phyloP scores from a whole-genome alignment of 2,888 invertebrate species.

The Aphrophora alni region DNA sequence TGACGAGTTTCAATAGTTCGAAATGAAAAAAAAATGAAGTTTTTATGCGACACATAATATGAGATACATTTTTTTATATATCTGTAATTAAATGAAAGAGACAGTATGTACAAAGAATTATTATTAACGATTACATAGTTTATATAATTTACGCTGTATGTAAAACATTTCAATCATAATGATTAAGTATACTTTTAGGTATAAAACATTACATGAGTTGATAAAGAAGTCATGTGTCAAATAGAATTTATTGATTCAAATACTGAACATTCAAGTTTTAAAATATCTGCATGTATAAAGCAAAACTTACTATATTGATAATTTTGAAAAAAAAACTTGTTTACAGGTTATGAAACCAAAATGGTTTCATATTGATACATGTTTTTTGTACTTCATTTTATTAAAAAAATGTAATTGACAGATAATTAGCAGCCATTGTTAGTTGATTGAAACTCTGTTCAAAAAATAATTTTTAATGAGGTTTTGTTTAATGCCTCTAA shows the following conservation, averaged over 20 bases:
- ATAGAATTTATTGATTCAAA: too few relatives aligned
- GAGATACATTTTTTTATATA: not conserved
- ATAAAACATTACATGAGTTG: not conserved
- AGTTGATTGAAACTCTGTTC: too few relatives aligned
- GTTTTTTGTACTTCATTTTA: too few relatives aligned
- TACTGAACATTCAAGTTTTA: too few relatives aligned
- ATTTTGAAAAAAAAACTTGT: too few relatives aligned
- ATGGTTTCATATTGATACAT: too few relatives aligned
- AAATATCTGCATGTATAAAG: not conserved
- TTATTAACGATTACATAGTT: not conserved
- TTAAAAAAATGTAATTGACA: too few relatives aligned
- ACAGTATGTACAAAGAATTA: not conserved
- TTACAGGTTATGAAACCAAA: too few relatives aligned
- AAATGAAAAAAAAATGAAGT: not conserved
- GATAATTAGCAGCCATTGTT: too few relatives aligned
- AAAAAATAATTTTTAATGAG: too few relatives aligned
- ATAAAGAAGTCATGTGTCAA: not conserved
- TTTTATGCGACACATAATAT: not conserved
- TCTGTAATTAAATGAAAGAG: not conserved
- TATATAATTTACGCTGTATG: not conserved
- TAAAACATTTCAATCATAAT: slow-evolving; percentile 3
- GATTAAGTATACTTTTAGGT: not conserved
- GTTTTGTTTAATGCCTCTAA: too few relatives aligned
- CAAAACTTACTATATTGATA: too few relatives aligned
- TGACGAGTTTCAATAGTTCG: not conserved